Evolutionary conservation across 2,113 vertebrate genomes (phyloP), one percentile per base, ranked within the genome.

Genomic region (Triplophysa rosa): DNA sequence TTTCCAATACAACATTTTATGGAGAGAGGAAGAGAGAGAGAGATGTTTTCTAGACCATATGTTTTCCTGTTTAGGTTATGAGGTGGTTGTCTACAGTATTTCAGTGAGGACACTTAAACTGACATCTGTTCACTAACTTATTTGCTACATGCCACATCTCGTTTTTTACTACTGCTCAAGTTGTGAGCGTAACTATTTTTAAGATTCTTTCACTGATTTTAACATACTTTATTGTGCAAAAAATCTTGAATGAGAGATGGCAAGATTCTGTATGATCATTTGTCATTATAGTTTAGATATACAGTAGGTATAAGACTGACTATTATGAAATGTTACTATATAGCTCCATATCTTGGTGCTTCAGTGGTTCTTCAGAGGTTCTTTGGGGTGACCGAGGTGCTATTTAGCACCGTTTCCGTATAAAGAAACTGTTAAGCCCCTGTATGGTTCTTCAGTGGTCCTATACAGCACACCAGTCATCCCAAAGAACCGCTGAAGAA

Each of bases 1-100:
- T 47, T 29, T 75, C 52, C 45, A 52, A 24, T 13, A 75, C 37
- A 24, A 64, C 47, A 2, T 58, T 69, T 47, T 42, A 37, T 82
- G 47, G 59, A 21, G 19, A n/a, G 7, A 58, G 69, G 58, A 21
- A 13, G 3, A 72, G 52, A 40, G 69, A 2, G 21, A 8, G 54
- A 2, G 54, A n/a, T 58, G 54, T 49, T 49, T 68, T 24, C 14
- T 23, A 47, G 42, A 71, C 52, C 69, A 58, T 52, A 58, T 16
- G 37, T 56, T 21, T 58, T 11, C 33, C 33, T 24, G 21, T 21
- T 70, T 11, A 58, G 19, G 49, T 52, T 24, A 29, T 69, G 67
- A 52, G 2, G 45, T 69, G 52, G 67, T 54, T 69, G 24, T 49
- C 47, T 54, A n/a, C 47, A 37, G 1, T 49, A 14, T 70, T 70